Conservation (phyloP, 92 coral and sea anemone genomes). For the Zoanthus sociatus region DNA sequence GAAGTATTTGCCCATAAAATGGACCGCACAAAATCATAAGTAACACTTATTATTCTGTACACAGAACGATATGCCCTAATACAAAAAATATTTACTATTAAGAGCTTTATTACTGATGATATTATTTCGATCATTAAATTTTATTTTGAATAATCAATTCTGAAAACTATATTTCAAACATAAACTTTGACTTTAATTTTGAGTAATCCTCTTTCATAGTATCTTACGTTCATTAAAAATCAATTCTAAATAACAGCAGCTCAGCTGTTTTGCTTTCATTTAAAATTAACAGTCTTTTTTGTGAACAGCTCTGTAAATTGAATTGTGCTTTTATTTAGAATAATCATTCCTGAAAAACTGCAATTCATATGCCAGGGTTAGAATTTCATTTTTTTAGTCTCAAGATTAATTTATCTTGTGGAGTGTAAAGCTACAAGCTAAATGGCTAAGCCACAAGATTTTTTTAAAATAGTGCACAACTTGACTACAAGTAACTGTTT, state of each 20-base stretch:
- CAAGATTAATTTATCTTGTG: too few relatives aligned
- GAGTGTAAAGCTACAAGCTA: too few relatives aligned
- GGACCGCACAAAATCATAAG: not conserved
- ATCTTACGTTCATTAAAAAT: not conserved
- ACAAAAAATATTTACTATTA: slow-evolving; percentile 3
- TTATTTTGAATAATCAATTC: too few relatives aligned
- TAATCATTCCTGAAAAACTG: not conserved
- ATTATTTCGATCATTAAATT: too few relatives aligned
- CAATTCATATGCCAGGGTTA: not conserved
- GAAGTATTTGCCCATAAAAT: slow-evolving; percentile 5
- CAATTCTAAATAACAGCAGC: not conserved
- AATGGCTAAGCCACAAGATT: too few relatives aligned
- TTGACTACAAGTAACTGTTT: too few relatives aligned
- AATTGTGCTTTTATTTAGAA: not conserved
- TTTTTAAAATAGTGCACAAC: too few relatives aligned
- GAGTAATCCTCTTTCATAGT: not conserved
- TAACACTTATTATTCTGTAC: slow-evolving; percentile 1
- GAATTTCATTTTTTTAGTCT: too few relatives aligned
- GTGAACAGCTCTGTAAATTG: not conserved
- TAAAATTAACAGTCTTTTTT: not conserved
- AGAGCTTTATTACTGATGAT: not conserved
- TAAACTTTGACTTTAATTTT: not conserved
- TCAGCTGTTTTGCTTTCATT: not conserved
- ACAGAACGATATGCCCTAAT: slow-evolving; percentile 7
- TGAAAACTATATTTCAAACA: not conserved